Evolutionary conservation across 1,140 invertebrate species (phyloP).

Genomic region (Drosophila pectinifera): DNA sequence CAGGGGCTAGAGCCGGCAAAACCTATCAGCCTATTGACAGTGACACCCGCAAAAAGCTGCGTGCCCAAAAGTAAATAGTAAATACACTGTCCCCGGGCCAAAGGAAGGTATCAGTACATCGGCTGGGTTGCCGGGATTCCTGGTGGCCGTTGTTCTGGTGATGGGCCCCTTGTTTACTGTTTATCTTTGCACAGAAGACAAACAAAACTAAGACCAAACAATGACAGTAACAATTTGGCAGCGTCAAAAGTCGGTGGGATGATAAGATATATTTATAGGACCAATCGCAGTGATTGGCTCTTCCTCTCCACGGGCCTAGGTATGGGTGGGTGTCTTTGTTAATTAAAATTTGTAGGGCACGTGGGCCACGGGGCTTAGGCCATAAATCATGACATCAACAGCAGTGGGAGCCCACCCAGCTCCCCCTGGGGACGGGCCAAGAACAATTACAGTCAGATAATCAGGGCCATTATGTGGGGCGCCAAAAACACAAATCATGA

Average conservation of each 20-base stretch:
- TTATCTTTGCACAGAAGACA: conserved; percentile 70
- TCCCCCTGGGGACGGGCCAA: conserved; percentile 10
- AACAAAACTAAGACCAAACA: conserved; percentile 75
- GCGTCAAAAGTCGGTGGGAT: conserved; percentile 57
- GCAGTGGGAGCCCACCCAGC: conserved; percentile 22
- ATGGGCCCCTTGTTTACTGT: conserved; percentile 56
- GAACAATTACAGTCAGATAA: conserved; percentile 53
- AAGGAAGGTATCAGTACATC: conserved; percentile 35
- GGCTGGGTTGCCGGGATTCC: conserved; percentile 49
- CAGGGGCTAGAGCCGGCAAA: conserved; percentile 26
- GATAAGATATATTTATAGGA: conserved; percentile 70
- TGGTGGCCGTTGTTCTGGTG: conserved; percentile 48
- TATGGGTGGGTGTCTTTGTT: conserved; percentile 44
- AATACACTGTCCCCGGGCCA: conserved; percentile 67
- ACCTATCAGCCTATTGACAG: conserved; percentile 67
- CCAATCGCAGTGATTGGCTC: conserved; percentile 53
- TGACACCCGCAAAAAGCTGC: conserved; percentile 64
- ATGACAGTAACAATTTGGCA: conserved; percentile 65
- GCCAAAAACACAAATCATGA: conserved; percentile 64
- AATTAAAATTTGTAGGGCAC: conserved; percentile 77
- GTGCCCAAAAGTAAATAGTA: conserved; percentile 79
- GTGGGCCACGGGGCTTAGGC: conserved; percentile 36
- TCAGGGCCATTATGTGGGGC: conserved; percentile 59
- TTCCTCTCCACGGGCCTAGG: conserved; percentile 15
- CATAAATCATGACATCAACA: conserved; percentile 81